These are phyloP conservation scores for Daphoenositta chrysoptera DNA, from an alignment of 2,113 vertebrate genomes.

Conservation along the genomic window DNA sequence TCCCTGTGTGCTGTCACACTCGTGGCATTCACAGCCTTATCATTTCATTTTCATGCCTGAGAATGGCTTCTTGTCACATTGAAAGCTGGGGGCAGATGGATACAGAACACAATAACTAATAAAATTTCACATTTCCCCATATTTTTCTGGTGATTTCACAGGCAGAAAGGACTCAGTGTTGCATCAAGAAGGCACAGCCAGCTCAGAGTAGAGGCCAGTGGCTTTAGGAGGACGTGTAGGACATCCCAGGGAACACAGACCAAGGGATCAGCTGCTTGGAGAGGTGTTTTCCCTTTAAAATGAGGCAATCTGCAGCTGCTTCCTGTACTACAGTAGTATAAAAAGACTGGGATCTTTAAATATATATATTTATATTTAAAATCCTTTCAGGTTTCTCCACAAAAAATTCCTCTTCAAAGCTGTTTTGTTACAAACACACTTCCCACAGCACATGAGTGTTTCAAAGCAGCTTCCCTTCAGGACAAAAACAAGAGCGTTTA, in stretches of 20 bases:
- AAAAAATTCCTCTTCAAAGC: neutral
- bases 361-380: neutral
- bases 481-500: neutral
- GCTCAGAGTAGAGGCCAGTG: neutral
- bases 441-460: neutral
- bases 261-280: neutral
- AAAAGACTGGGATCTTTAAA: neutral
- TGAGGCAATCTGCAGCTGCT: neutral
- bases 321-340: neutral
- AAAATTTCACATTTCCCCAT: neutral
- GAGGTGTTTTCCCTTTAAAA: neutral
- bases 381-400: neutral
- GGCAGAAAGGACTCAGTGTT: neutral
- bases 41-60: neutral
- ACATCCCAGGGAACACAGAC: neutral
- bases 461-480: neutral
- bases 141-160: neutral
- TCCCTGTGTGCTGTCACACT: neutral
- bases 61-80: neutral
- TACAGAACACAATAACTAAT: neutral
- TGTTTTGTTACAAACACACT: neutral
- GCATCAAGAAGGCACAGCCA: fast-evolving
- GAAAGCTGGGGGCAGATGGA: neutral
- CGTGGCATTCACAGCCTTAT: neutral
- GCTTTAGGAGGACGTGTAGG: neutral